These are phyloP conservation scores for Merodon equestris DNA, from an alignment of 2,888 invertebrate species.

Conservation along the genomic window DNA sequence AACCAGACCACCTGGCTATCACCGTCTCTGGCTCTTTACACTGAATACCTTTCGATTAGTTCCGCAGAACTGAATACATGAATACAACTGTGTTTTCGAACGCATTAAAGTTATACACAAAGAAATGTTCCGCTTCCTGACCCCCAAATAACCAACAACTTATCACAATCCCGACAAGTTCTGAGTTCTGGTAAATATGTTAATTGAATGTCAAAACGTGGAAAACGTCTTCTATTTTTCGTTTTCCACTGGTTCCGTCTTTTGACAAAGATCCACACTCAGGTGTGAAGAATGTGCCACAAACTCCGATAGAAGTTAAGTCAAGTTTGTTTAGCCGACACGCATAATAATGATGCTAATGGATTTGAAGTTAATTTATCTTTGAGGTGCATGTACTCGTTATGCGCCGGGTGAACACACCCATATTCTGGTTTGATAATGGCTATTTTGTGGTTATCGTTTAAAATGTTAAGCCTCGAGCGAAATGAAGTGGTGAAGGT, in stretches of 20 bases:
- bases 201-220: conserved; percentile 32
- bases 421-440: conserved; percentile 24
- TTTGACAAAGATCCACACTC: not conserved
- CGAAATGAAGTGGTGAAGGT: too few species aligned
- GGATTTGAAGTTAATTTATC: conserved; percentile 26
- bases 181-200: conserved; percentile 30
- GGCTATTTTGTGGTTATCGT: not conserved
- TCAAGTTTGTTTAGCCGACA: conserved; percentile 25
- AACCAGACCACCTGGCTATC: too few species aligned
- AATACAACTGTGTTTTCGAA: too few species aligned
- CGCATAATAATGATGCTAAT: conserved; percentile 45
- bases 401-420: not conserved
- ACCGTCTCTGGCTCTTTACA: too few species aligned
- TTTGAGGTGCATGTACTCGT: not conserved
- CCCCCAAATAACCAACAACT: conserved; percentile 27
- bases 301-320: conserved; percentile 1
- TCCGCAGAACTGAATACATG: too few species aligned
- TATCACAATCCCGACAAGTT: conserved; percentile 1
- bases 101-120: too few species aligned
- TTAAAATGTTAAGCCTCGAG: too few species aligned
- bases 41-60: too few species aligned
- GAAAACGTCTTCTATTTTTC: too few species aligned
- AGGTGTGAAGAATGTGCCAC: conserved; percentile 35
- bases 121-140: conserved; percentile 35
- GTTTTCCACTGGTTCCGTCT: conserved; percentile 6